These are phyloP conservation scores for Callosobruchus maculatus DNA, from an alignment of 2,888 invertebrate genomes.

Conservation along the genomic window DNA sequence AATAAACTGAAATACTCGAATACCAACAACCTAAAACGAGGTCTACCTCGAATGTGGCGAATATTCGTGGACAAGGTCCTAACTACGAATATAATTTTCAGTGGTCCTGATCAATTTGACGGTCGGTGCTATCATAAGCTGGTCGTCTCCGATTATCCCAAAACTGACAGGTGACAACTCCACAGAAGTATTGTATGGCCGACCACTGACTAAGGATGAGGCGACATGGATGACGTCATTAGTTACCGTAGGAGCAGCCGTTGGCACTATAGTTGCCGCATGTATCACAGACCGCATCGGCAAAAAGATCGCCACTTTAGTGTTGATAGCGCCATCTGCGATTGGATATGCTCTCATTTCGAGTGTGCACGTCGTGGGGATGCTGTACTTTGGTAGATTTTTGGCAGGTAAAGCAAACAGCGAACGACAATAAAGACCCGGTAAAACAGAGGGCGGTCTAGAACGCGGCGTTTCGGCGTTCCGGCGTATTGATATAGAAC, in stretches of 20 bases:
- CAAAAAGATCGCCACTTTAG: not conserved
- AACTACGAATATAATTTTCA: not conserved
- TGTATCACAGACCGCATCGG: not conserved
- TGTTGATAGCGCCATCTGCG: not conserved
- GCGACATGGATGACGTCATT: conserved; percentile 16
- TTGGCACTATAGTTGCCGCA: not conserved
- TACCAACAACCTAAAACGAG: too few species aligned
- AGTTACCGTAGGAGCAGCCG: not conserved
- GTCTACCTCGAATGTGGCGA: too few species aligned
- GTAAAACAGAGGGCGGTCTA: too few species aligned
- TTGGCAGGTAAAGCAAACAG: not conserved
- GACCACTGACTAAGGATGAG: conserved; percentile 10
- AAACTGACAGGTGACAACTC: conserved; percentile 9
- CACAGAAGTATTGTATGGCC: conserved; percentile 4
- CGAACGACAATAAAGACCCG: too few species aligned
- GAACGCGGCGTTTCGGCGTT: too few species aligned
- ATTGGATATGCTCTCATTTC: not conserved
- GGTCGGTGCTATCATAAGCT: conserved; percentile 19
- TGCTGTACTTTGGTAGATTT: not conserved
- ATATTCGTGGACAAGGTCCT: too few species aligned
- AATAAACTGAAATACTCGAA: too few species aligned
- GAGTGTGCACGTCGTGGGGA: not conserved
- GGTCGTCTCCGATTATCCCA: conserved; percentile 24
- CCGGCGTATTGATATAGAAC: too few species aligned
- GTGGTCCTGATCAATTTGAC: not conserved